A percentile compares a stretch with the other conserved stretches of the same genome.
phyloP scores from a whole-genome alignment of 1,140 invertebrate genomes.

The Cataglyphis hispanica region DNA sequence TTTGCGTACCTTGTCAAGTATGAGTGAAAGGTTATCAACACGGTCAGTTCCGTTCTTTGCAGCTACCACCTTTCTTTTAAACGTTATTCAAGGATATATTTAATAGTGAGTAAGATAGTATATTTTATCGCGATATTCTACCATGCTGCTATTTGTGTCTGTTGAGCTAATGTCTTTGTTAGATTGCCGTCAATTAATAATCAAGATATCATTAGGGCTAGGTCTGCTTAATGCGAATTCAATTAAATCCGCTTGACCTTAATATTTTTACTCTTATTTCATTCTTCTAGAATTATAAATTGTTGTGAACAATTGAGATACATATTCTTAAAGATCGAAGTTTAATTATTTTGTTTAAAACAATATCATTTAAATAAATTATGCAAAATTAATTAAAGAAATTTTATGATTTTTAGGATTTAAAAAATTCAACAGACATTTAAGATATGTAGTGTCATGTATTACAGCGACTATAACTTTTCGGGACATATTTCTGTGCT shows the following conservation, averaged over 20 bases:
- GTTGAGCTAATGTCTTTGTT: conserved; percentile 53
- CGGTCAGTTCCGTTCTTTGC: conserved; percentile 30
- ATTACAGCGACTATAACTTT: conserved; percentile 6
- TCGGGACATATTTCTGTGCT: background rate
- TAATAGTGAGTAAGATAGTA: conserved; percentile 38
- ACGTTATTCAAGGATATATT: conserved; percentile 60
- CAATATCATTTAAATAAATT: background rate
- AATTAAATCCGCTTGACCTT: conserved; percentile 18
- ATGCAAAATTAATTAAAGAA: background rate
- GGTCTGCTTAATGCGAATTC: conserved; percentile 28
- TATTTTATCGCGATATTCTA: conserved; percentile 53
- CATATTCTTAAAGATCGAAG: background rate
- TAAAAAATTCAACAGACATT: conserved; percentile 1
- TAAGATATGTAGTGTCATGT: background rate
- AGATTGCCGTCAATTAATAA: conserved; percentile 29
- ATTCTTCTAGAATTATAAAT: background rate
- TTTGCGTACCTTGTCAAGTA: conserved; percentile 14
- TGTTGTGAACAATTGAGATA: background rate
- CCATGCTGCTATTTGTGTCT: background rate
- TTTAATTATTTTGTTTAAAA: background rate
- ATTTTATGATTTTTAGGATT: conserved; percentile 5
- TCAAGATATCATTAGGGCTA: conserved; percentile 20
- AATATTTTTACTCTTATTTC: conserved; percentile 25
- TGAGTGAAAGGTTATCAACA: conserved; percentile 50
- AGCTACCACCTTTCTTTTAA: conserved; percentile 12